A percentile compares a stretch with the other conserved stretches of the same genome.
phyloP scores from a whole-genome alignment of 2,888 invertebrate species.

The Orchesella flavescens region DNA sequence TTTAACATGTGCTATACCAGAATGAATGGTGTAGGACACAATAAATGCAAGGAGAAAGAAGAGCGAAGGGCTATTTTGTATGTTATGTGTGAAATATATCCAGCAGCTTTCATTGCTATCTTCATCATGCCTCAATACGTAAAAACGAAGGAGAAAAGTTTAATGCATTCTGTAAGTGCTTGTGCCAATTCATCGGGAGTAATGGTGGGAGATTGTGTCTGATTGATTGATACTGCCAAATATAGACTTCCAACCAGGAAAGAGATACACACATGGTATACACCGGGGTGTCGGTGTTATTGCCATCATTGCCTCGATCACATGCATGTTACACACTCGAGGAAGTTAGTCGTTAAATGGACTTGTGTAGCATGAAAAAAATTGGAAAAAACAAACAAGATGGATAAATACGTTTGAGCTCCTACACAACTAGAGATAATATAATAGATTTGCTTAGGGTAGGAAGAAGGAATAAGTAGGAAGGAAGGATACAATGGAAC shows the following conservation, averaged over 20 bases:
- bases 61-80: not conserved
- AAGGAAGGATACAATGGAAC: too few relatives aligned
- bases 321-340: not conserved
- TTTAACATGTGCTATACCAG: conserved; percentile 11
- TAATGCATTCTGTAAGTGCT: conserved; percentile 58
- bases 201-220: conserved; percentile 63
- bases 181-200: conserved; percentile 57
- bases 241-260: conserved; percentile 55
- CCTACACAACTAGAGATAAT: too few relatives aligned
- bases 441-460: too few relatives aligned
- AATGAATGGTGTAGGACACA: not conserved
- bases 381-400: not conserved
- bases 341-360: not conserved
- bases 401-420: not conserved
- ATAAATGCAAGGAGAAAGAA: not conserved
- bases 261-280: conserved; percentile 38
- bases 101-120: conserved; percentile 25
- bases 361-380: not conserved
- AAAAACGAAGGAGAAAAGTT: conserved; percentile 41
- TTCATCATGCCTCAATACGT: conserved; percentile 60
- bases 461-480: too few relatives aligned
- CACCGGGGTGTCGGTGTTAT: conserved; percentile 40
- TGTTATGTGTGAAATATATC: conserved; percentile 1
- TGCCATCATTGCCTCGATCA: conserved; percentile 11
- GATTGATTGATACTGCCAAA: conserved; percentile 60